phyloP scores from a whole-genome alignment of 2,888 invertebrate species.

The Lamellibrachia columna region DNA sequence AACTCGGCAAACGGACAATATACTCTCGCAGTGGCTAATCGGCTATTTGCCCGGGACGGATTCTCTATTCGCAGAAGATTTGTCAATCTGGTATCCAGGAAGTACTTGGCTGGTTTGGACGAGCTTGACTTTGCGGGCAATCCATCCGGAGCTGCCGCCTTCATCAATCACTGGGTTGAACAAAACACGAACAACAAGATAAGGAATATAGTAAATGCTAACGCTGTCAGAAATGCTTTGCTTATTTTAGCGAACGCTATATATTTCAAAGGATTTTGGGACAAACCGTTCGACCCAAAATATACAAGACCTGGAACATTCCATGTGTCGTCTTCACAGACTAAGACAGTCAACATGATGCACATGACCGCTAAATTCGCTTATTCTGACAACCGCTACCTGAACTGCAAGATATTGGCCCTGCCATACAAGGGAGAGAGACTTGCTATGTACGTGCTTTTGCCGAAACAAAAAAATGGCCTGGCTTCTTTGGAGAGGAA shows the following conservation, averaged over 20 bases:
- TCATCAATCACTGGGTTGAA: slow-evolving; percentile 86
- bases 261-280: slow-evolving; percentile 68
- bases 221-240: slow-evolving; percentile 57
- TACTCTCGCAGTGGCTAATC: neutral
- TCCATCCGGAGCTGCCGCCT: slow-evolving; percentile 59
- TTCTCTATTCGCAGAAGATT: neutral
- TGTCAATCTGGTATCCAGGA: neutral
- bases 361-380: slow-evolving; percentile 74
- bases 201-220: slow-evolving; percentile 75
- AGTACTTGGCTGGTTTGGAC: neutral
- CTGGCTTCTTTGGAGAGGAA: slow-evolving; percentile 36
- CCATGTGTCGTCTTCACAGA: neutral
- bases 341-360: slow-evolving; percentile 72
- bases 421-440: slow-evolving; percentile 72
- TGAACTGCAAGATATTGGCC: slow-evolving; percentile 80
- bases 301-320: neutral
- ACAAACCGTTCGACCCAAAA: slow-evolving; percentile 68
- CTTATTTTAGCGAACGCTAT: slow-evolving; percentile 67
- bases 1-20: neutral
- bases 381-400: slow-evolving; percentile 66
- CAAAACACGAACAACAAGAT: slow-evolving; percentile 84
- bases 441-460: slow-evolving; percentile 52
- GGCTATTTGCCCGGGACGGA: neutral
- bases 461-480: slow-evolving; percentile 51
- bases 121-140: slow-evolving; percentile 42